Percentiles rank a stretch among this genome's conserved stretches.
Conservation (phyloP, 2,113 vertebrate species). For the Hydropotes inermis region DNA sequence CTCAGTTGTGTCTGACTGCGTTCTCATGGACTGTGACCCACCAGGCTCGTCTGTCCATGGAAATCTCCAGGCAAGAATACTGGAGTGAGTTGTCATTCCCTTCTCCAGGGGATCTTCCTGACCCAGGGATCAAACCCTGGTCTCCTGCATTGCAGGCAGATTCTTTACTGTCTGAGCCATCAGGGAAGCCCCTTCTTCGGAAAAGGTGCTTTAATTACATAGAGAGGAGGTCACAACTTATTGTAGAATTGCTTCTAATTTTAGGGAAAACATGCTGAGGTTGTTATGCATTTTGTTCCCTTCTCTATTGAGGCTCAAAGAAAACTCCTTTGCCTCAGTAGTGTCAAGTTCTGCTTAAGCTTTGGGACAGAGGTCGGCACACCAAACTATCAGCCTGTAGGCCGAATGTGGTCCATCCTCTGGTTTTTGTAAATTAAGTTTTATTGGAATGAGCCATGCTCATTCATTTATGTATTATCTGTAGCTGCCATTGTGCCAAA, state of each 20-base stretch:
- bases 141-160: neutral
- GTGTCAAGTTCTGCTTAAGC: neutral
- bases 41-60: neutral
- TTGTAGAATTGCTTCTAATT: neutral
- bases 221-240: neutral
- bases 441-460: neutral
- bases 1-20: neutral
- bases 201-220: neutral
- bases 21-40: neutral
- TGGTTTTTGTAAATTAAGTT: constrained; percentile 29
- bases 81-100: neutral
- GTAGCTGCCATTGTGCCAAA: neutral
- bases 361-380: neutral
- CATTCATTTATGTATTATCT: neutral
- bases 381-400: neutral
- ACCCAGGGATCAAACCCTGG: neutral
- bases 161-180: neutral
- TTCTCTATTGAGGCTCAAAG: neutral
- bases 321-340: neutral
- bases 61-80: neutral
- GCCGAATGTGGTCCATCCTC: neutral
- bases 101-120: neutral
- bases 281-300: neutral
- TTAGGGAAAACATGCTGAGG: neutral
- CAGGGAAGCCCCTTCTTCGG: neutral